Conservation (phyloP, 2,113 vertebrate genomes). For the Apteryx owenii region DNA sequence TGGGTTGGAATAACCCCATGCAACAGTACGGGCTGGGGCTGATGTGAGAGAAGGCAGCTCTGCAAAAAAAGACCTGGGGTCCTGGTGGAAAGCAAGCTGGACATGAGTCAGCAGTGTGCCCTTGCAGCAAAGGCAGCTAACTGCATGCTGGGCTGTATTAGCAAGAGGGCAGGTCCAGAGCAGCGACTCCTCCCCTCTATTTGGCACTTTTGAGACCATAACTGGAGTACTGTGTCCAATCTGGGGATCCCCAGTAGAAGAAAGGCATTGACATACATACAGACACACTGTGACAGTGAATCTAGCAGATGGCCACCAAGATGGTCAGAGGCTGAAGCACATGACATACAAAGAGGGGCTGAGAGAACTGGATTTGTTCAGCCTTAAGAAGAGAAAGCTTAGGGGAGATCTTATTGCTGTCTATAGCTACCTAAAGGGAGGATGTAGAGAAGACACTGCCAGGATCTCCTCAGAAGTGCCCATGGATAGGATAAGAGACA, state of each 20-base stretch:
- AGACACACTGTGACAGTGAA: neutral
- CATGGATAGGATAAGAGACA: accelerated
- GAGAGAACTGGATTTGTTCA: neutral
- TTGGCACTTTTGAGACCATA: too few relatives aligned
- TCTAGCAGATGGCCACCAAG: neutral
- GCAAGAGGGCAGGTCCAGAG: neutral
- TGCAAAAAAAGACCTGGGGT: too few relatives aligned
- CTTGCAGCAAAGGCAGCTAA: neutral
- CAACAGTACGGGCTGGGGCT: too few relatives aligned
- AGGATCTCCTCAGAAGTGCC: neutral
- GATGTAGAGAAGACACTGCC: neutral
- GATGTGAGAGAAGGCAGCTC: too few relatives aligned
- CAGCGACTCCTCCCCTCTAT: too few relatives aligned
- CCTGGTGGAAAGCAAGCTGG: neutral
- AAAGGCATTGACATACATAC: neutral
- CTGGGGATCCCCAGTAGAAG: neutral
- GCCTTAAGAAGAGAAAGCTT: neutral
- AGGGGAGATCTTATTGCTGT: neutral
- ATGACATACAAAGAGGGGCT: neutral
- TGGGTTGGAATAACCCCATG: too few relatives aligned
- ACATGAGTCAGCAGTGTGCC: neutral
- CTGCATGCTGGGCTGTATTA: neutral
- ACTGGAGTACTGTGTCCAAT: neutral
- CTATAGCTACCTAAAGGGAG: neutral
- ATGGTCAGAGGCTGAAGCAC: neutral